phyloP scores from a whole-genome alignment of 2,797 vertebrate genomes.

The Neopelma chrysocephalum region DNA sequence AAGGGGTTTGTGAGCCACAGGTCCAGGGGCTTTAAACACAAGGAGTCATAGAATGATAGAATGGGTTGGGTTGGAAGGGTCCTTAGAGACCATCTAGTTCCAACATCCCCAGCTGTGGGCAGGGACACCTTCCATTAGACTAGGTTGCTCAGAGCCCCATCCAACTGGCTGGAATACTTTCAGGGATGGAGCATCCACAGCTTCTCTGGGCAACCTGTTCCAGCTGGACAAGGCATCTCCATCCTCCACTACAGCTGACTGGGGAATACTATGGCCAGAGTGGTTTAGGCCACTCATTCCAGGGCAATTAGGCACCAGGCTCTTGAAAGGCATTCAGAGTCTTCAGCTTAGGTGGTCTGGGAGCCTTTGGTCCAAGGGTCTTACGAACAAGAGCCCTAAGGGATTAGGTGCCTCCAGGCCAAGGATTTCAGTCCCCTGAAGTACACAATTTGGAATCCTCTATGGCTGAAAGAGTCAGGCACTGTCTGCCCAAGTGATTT shows the following conservation, averaged over 20 bases:
- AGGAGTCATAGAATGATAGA: neutral
- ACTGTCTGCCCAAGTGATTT: neutral
- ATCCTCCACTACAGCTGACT: neutral
- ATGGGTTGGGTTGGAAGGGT: neutral
- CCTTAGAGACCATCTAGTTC: neutral
- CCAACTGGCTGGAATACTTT: neutral
- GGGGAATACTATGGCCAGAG: neutral
- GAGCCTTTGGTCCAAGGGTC: neutral
- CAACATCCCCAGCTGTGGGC: neutral
- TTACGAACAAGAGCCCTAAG: neutral
- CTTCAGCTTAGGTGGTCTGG: neutral
- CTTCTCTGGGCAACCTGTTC: neutral
- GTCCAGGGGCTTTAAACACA: neutral
- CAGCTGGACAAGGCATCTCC: neutral
- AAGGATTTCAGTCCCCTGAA: neutral
- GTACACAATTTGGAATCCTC: neutral
- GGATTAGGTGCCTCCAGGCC: neutral
- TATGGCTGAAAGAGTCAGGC: neutral
- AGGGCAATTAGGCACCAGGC: neutral
- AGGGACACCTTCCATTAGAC: neutral
- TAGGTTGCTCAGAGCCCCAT: neutral
- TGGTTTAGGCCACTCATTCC: neutral
- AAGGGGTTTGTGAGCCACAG: neutral
- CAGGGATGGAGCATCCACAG: neutral
- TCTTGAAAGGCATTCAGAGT: neutral